A percentile compares a stretch with the other conserved stretches of the same genome.
phyloP scores from a whole-genome alignment of 1,140 invertebrate genomes.

The Ectropis grisescens region DNA sequence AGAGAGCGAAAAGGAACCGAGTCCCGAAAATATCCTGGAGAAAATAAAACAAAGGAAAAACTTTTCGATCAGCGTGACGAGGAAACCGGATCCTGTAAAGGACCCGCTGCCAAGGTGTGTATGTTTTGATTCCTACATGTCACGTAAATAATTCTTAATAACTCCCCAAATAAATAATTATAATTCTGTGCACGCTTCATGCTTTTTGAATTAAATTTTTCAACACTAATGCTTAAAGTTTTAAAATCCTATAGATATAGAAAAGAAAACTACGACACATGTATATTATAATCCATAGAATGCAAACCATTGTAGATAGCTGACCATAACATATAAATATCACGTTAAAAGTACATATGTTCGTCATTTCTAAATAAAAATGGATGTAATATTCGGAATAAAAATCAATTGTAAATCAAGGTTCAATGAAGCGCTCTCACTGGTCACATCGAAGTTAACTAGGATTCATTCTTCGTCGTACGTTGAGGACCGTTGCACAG shows the following conservation, averaged over 20 bases:
- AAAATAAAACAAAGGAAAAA: slow-evolving; percentile 65
- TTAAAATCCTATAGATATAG: slow-evolving; percentile 16
- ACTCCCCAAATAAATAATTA: slow-evolving; percentile 48
- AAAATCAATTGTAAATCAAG: too few relatives aligned
- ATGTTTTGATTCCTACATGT: slow-evolving; percentile 40
- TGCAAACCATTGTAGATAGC: too few relatives aligned
- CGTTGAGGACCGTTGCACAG: too few relatives aligned
- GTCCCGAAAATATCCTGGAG: slow-evolving; percentile 63
- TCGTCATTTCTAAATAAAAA: too few relatives aligned
- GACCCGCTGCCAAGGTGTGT: slow-evolving; percentile 59
- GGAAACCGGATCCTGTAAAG: slow-evolving; percentile 50
- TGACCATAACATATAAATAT: too few relatives aligned
- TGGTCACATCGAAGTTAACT: too few relatives aligned
- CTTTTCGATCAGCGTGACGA: slow-evolving; percentile 59
- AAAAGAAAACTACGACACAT: slow-evolving; percentile 1
- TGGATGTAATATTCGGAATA: too few relatives aligned
- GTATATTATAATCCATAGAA: too few relatives aligned
- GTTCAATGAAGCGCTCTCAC: too few relatives aligned
- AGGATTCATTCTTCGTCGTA: too few relatives aligned
- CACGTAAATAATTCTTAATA: slow-evolving; percentile 63
- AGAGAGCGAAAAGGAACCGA: slow-evolving; percentile 60
- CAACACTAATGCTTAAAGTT: slow-evolving; percentile 61
- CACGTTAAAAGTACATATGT: too few relatives aligned
- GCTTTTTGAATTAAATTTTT: slow-evolving; percentile 58
- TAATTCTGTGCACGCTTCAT: slow-evolving; percentile 62